phyloP scores from a whole-genome alignment of 2,113 vertebrate genomes.

The Oceanodroma tethys region DNA sequence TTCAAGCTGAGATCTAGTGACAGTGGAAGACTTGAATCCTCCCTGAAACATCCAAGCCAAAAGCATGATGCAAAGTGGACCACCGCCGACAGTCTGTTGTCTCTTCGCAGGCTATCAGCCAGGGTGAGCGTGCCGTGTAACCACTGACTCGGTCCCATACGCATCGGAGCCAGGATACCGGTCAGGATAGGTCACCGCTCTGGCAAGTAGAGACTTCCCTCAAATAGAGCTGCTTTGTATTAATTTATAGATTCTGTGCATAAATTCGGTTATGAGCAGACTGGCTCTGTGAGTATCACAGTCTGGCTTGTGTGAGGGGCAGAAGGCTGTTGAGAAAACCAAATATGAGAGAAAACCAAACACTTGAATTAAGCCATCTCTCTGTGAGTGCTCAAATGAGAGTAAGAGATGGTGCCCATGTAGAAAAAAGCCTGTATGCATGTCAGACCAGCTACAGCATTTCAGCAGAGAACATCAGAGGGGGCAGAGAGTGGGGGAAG shows the following conservation, averaged over 20 bases:
- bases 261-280: neutral
- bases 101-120: neutral
- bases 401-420: neutral
- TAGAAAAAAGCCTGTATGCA: neutral
- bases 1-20: neutral
- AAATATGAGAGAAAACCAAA: neutral
- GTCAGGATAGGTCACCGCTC: neutral
- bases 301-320: neutral
- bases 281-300: neutral
- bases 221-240: neutral
- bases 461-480: neutral
- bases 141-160: neutral
- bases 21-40: neutral
- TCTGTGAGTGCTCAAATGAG: neutral
- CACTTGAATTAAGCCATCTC: neutral
- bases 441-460: neutral
- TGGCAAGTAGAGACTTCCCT: neutral
- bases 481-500: neutral
- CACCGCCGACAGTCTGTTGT: accelerated
- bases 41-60: neutral
- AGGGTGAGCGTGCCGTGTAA: neutral
- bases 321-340: neutral
- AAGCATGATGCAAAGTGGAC: neutral
- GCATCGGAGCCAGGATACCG: accelerated
- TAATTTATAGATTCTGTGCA: neutral